Conservation (phyloP, 2,888 invertebrate species). For the Artemia sinica region DNA sequence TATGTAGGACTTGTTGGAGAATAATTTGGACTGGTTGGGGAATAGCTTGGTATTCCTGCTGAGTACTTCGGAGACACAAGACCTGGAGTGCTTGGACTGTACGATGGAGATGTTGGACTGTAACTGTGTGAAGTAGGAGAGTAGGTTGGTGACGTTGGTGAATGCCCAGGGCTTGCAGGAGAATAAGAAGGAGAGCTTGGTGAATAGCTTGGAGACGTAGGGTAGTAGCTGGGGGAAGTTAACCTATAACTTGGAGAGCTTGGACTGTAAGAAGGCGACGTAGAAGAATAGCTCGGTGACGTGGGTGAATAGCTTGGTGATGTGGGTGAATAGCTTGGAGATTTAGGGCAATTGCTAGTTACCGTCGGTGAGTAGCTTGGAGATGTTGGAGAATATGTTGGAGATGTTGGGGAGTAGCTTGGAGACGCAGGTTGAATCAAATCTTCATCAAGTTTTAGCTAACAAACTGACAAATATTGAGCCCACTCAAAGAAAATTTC, state of each 20-base stretch:
- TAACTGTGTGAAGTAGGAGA: slow-evolving; percentile 40
- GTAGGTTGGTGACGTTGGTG: slow-evolving; percentile 54
- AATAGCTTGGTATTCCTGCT: slow-evolving; percentile 39
- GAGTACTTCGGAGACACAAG: slow-evolving; percentile 52
- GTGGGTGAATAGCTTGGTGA: slow-evolving; percentile 34
- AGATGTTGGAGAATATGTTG: slow-evolving; percentile 34
- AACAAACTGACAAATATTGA: too few species aligned
- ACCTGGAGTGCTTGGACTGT: slow-evolving; percentile 51
- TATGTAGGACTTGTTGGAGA: slow-evolving; percentile 52
- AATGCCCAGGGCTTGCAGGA: slow-evolving; percentile 49
- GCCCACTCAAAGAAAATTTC: too few species aligned
- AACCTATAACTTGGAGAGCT: slow-evolving; percentile 44
- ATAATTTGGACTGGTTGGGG: slow-evolving; percentile 62
- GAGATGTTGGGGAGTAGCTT: slow-evolving; percentile 40
- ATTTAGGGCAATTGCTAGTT: slow-evolving; percentile 37
- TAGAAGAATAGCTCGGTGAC: slow-evolving; percentile 34
- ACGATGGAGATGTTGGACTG: slow-evolving; percentile 44
- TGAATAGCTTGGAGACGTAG: slow-evolving; percentile 38
- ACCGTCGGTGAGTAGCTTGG: slow-evolving; percentile 35
- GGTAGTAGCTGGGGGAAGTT: slow-evolving; percentile 31
- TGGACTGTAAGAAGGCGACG: slow-evolving; percentile 48
- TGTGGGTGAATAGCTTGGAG: slow-evolving; percentile 32
- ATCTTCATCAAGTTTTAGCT: too few species aligned
- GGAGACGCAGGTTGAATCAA: slow-evolving; percentile 58
- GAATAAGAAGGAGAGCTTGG: slow-evolving; percentile 43